A percentile compares a stretch with the other conserved stretches of the same genome.
These are phyloP conservation scores for Nudaria mundana DNA, from an alignment of 2,888 invertebrate genomes.

Conservation along the genomic window DNA sequence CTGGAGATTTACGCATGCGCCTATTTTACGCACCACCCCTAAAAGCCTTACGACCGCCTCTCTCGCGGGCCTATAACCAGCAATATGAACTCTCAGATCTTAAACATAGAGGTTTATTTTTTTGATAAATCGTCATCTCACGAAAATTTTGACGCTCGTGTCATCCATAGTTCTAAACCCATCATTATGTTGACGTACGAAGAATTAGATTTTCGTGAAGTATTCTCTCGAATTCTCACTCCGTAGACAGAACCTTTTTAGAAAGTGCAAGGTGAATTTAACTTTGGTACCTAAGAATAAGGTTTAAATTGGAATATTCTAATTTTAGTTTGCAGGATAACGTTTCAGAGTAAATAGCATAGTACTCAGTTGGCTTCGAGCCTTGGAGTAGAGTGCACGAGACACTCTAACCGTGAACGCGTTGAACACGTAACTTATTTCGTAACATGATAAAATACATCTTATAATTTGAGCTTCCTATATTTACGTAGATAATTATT, in stretches of 20 bases:
- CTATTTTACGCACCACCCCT: constrained; percentile 77
- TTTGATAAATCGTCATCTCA: constrained; percentile 46
- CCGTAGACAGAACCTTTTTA: constrained; percentile 32
- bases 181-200: constrained; percentile 73
- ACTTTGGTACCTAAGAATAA: constrained; percentile 36
- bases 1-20: constrained; percentile 75
- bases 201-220: constrained; percentile 73
- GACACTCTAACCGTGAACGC: constrained; percentile 32
- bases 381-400: constrained; percentile 53
- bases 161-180: constrained; percentile 72
- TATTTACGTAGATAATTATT: too few species aligned
- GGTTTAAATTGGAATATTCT: constrained; percentile 40
- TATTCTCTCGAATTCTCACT: constrained; percentile 53
- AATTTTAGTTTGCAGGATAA: constrained; percentile 42
- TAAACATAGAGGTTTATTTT: constrained; percentile 53
- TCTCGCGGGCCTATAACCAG: constrained; percentile 50
- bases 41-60: constrained; percentile 77
- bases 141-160: constrained; percentile 56
- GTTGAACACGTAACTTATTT: constrained; percentile 63
- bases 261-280: constrained; percentile 26
- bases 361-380: constrained; percentile 70
- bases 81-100: constrained; percentile 66
- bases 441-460: too few species aligned
- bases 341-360: constrained; percentile 49
- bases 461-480: too few species aligned